phyloP scores from a whole-genome alignment of 2,888 invertebrate species.

The Electrophaes corylata region DNA sequence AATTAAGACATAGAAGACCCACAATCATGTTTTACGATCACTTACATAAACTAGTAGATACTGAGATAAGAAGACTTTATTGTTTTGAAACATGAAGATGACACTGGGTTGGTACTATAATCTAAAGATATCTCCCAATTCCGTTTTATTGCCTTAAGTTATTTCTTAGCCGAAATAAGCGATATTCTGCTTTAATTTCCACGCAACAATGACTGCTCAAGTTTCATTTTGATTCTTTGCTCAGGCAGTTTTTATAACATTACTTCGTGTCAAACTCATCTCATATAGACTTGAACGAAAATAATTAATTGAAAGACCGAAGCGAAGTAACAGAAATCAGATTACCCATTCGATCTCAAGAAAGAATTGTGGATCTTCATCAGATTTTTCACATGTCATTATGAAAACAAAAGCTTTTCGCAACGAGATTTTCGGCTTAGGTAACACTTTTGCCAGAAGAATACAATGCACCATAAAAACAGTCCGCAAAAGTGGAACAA shows the following conservation, averaged over 20 bases:
- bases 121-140: slow-evolving; percentile 13
- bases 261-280: slow-evolving; percentile 12
- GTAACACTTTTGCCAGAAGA: slow-evolving; percentile 57
- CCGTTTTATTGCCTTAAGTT: slow-evolving; percentile 13
- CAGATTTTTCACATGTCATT: slow-evolving; percentile 35
- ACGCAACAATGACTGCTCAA: slow-evolving; percentile 52
- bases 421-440: slow-evolving; percentile 58
- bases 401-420: slow-evolving; percentile 56
- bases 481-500: slow-evolving; percentile 64
- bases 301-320: slow-evolving; percentile 1
- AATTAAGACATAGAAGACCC: slow-evolving; percentile 1
- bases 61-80: neutral
- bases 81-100: slow-evolving; percentile 20
- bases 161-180: slow-evolving; percentile 38
- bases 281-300: slow-evolving; percentile 3
- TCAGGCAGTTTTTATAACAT: slow-evolving; percentile 39
- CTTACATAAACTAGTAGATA: slow-evolving; percentile 2
- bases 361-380: slow-evolving; percentile 8
- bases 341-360: neutral
- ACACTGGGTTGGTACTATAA: no score
- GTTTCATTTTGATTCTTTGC: slow-evolving; percentile 51
- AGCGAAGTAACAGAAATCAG: slow-evolving; percentile 7
- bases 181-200: slow-evolving; percentile 49
- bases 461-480: slow-evolving; percentile 75
- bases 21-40: slow-evolving; percentile 7